Percentiles rank a stretch among this genome's conserved stretches.
Evolutionary conservation across 2,113 vertebrate species (phyloP).

Genomic region (Rhegmatorhina hoffmannsi): DNA sequence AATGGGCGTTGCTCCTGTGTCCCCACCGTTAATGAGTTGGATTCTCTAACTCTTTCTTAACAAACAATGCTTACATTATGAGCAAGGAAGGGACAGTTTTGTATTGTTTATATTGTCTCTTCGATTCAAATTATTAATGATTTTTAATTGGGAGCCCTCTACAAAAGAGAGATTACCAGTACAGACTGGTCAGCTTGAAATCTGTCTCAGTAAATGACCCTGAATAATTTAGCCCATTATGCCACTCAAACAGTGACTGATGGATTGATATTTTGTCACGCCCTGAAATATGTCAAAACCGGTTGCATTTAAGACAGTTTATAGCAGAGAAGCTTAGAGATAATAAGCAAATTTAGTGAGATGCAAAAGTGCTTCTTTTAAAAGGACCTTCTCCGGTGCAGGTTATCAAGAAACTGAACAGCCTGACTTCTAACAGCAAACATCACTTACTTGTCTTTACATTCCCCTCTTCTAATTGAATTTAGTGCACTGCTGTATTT

Average conservation of each 20-base stretch:
- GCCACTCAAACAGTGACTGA: conserved; percentile 52
- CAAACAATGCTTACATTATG: conserved; percentile 38
- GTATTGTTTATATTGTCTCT: conserved; percentile 44
- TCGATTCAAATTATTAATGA: conserved; percentile 59
- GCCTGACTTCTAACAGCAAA: conserved; percentile 43
- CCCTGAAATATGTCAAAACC: conserved; percentile 49
- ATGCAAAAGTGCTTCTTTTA: conserved; percentile 43
- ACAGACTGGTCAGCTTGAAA: conserved; percentile 43
- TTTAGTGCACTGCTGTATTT: conserved; percentile 73
- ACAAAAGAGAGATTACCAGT: conserved; percentile 53
- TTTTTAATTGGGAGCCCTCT: conserved; percentile 33
- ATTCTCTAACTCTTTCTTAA: conserved; percentile 2
- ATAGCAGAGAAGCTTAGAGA: neutral
- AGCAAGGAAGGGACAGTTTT: neutral
- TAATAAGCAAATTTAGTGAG: conserved; percentile 59
- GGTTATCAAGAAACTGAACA: conserved; percentile 57
- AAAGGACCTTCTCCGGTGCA: conserved; percentile 44
- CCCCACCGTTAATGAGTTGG: neutral
- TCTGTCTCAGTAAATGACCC: conserved; percentile 54
- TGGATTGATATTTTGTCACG: conserved; percentile 49
- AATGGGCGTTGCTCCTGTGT: neutral
- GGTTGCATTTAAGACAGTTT: conserved; percentile 55
- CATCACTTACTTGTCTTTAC: conserved; percentile 68
- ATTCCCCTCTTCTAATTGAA: conserved; percentile 77
- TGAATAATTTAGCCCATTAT: conserved; percentile 66